Evolutionary conservation across 2,888 invertebrate species (phyloP).

Genomic region (Agonopterix heracliana): DNA sequence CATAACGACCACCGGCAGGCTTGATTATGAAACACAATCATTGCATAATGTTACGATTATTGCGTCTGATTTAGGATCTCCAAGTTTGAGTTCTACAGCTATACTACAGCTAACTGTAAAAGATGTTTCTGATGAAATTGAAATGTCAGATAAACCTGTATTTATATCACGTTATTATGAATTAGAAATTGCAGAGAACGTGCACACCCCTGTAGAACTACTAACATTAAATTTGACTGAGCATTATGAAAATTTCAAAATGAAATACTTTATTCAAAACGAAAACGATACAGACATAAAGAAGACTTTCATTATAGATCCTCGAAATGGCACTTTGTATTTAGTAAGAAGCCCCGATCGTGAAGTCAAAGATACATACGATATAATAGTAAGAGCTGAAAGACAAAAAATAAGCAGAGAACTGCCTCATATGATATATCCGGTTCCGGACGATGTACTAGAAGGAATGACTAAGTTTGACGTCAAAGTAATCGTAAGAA

Average conservation of each 20-base stretch:
- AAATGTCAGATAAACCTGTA: slow-evolving; percentile 63
- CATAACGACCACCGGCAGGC: slow-evolving; percentile 82
- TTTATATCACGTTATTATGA: slow-evolving; percentile 86
- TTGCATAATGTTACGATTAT: slow-evolving; percentile 86
- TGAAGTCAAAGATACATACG: slow-evolving; percentile 81
- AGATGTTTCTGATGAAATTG: slow-evolving; percentile 78
- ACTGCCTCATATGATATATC: slow-evolving; percentile 85
- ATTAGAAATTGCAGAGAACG: slow-evolving; percentile 88
- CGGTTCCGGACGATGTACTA: slow-evolving; percentile 82
- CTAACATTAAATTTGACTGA: slow-evolving; percentile 86
- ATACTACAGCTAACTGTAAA: slow-evolving; percentile 81
- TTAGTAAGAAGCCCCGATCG: slow-evolving; percentile 85
- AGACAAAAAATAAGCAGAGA: slow-evolving; percentile 79
- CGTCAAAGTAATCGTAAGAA: slow-evolving; percentile 85
- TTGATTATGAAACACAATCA: slow-evolving; percentile 82
- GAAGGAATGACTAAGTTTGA: slow-evolving; percentile 85
- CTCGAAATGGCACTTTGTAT: slow-evolving; percentile 84
- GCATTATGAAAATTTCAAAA: slow-evolving; percentile 77
- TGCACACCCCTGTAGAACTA: slow-evolving; percentile 83
- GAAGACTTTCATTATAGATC: slow-evolving; percentile 83
- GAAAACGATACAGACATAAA: slow-evolving; percentile 77
- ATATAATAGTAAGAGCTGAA: slow-evolving; percentile 69
- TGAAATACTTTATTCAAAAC: slow-evolving; percentile 79
- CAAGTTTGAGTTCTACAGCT: slow-evolving; percentile 87
- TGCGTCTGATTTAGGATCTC: slow-evolving; percentile 90